Conservation (phyloP, 1,140 invertebrate genomes). For the Paramacrobiotus metropolitanus region DNA sequence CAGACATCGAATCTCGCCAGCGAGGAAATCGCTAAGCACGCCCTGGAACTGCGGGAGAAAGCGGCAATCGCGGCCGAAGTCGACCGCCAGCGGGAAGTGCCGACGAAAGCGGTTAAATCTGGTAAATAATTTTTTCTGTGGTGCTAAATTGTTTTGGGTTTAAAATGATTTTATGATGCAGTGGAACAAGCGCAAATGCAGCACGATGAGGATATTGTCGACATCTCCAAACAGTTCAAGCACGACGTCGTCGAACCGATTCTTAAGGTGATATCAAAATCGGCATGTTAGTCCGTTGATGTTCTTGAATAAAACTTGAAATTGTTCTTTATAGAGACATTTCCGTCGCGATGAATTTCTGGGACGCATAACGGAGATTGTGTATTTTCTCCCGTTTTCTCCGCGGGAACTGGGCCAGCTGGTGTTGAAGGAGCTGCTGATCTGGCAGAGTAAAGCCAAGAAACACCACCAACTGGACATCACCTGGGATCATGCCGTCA, state of each 20-base stretch:
- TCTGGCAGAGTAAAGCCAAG: conserved; percentile 42
- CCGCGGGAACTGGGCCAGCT: conserved; percentile 49
- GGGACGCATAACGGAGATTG: conserved; percentile 77
- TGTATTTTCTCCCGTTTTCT: conserved; percentile 79
- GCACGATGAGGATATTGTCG: conserved; percentile 14
- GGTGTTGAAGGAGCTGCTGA: conserved; percentile 48
- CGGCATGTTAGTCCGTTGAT: not conserved
- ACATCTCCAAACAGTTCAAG: conserved; percentile 52
- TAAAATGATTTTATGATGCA: not conserved
- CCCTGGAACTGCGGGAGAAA: conserved; percentile 48
- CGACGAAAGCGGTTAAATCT: too few relatives aligned
- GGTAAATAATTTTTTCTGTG: not conserved
- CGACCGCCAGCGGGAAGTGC: not conserved
- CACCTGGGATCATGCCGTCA: conserved; percentile 57
- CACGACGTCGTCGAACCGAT: conserved; percentile 54
- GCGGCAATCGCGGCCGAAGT: conserved; percentile 29
- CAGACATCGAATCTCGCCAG: conserved; percentile 66
- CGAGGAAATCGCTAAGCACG: conserved; percentile 69
- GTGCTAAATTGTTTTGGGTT: not conserved
- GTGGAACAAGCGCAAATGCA: not conserved
- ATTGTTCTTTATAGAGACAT: conserved; percentile 27
- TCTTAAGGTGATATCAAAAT: conserved; percentile 30
- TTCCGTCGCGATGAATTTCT: conserved; percentile 75
- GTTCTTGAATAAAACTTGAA: not conserved
- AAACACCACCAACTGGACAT: conserved; percentile 52